These are phyloP conservation scores for Diarsia dahlii DNA, from an alignment of 2,888 invertebrate genomes.

Conservation along the genomic window DNA sequence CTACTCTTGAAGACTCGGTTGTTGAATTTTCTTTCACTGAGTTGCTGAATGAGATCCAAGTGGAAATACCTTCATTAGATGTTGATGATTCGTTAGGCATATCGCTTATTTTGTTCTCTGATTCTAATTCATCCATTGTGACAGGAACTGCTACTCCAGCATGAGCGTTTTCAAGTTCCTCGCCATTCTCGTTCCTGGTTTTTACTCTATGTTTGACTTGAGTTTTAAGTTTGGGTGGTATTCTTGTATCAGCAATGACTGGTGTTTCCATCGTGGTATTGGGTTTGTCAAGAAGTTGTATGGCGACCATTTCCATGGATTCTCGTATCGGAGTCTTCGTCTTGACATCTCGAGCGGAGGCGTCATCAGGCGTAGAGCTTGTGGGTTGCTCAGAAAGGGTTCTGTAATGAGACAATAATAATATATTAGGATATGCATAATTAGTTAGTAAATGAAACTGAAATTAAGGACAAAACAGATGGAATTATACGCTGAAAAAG, in stretches of 20 bases:
- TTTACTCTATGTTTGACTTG: conserved; percentile 87
- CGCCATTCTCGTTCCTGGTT: conserved; percentile 82
- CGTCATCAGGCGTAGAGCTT: conserved; percentile 64
- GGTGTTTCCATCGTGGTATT: conserved; percentile 80
- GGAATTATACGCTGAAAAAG: neutral
- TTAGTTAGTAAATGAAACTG: neutral
- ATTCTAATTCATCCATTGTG: conserved; percentile 91
- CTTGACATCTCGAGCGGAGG: conserved; percentile 82
- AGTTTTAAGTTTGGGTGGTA: conserved; percentile 92
- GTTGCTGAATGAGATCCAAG: conserved; percentile 93
- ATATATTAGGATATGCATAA: neutral
- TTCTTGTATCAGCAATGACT: conserved; percentile 90
- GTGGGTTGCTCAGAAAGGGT: conserved; percentile 29
- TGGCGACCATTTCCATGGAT: conserved; percentile 91
- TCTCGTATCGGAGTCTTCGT: conserved; percentile 88
- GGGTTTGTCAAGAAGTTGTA: conserved; percentile 89
- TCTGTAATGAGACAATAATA: conserved; percentile 51
- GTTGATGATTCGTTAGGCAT: conserved; percentile 85
- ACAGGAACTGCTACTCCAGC: conserved; percentile 93
- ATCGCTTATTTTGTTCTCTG: conserved; percentile 86
- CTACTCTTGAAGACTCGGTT: conserved; percentile 84
- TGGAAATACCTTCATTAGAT: conserved; percentile 93
- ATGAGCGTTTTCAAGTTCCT: conserved; percentile 89
- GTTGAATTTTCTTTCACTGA: conserved; percentile 80
- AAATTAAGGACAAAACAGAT: neutral